Evolutionary conservation across 2,888 invertebrate genomes (phyloP).

Genomic region (Camponotus fellah): DNA sequence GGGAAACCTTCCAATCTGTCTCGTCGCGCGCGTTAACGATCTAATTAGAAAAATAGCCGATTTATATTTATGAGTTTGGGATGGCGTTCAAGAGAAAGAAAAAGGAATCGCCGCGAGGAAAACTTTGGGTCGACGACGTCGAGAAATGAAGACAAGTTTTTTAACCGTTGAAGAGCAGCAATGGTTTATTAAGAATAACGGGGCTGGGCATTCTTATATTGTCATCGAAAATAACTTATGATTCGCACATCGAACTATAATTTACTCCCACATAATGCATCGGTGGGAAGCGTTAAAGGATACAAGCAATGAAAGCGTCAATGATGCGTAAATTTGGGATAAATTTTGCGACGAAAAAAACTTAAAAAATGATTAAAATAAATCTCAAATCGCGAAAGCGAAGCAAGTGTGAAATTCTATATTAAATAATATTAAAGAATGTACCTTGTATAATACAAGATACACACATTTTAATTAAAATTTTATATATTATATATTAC

Average conservation of each 20-base stretch:
- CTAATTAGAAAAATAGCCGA: conserved; percentile 82
- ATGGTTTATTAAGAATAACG: conserved; percentile 27
- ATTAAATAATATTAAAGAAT: background rate
- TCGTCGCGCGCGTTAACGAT: conserved; percentile 52
- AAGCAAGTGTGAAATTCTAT: background rate
- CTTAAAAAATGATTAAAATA: conserved; percentile 25
- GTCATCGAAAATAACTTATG: conserved; percentile 33
- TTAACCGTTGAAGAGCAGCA: conserved; percentile 32
- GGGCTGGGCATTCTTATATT: conserved; percentile 44
- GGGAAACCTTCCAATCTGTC: conserved; percentile 32
- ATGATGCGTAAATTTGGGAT: conserved; percentile 41
- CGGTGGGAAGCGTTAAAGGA: background rate
- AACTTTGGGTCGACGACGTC: background rate
- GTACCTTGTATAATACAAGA: background rate
- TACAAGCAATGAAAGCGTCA: conserved; percentile 19
- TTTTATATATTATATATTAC: background rate
- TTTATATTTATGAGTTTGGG: conserved; percentile 83
- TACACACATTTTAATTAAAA: background rate
- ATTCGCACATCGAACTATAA: conserved; percentile 53
- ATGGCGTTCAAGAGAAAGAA: background rate
- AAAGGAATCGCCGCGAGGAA: background rate
- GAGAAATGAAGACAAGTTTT: conserved; percentile 12
- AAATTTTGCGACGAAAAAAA: too few species aligned
- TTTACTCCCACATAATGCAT: conserved; percentile 51
- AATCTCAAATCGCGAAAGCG: background rate